Percentiles rank a stretch among this genome's conserved stretches.
phyloP scores from a whole-genome alignment of 2,888 invertebrate genomes.

The Ochropleura leucogaster region DNA sequence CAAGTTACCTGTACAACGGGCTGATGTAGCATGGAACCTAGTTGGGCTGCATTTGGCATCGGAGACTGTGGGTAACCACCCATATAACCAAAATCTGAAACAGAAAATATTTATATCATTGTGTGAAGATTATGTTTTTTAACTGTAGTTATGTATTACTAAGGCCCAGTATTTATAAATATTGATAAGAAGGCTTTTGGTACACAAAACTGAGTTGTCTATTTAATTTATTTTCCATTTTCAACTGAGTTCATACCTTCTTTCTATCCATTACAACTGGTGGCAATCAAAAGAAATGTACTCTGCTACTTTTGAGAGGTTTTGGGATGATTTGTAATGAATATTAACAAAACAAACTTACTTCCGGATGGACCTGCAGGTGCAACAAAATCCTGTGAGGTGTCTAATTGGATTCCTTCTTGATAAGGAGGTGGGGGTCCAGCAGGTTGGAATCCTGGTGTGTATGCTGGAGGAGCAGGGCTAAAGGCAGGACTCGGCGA shows the following conservation, averaged over 20 bases:
- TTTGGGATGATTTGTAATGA: neutral
- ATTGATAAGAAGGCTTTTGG: no score
- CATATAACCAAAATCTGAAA: conserved; percentile 80
- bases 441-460: conserved; percentile 74
- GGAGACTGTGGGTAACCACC: conserved; percentile 77
- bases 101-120: conserved; percentile 1
- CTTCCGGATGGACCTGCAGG: conserved; percentile 73
- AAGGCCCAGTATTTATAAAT: no score
- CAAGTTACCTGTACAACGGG: conserved; percentile 85
- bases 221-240: neutral
- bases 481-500: conserved; percentile 80
- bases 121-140: neutral
- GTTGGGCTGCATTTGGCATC: conserved; percentile 80
- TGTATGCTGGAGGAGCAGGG: conserved; percentile 74
- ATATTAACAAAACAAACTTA: conserved; percentile 63
- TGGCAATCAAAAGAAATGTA: neutral
- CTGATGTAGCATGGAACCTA: conserved; percentile 87
- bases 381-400: conserved; percentile 77
- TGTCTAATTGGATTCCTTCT: conserved; percentile 84
- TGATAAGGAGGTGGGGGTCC: conserved; percentile 81
- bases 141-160: no score
- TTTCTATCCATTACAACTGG: neutral
- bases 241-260: neutral
- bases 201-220: neutral
- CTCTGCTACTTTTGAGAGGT: neutral